Evolutionary conservation across 2,797 vertebrate species (phyloP), one percentile per base, ranked within the genome.

Genomic region (Acridotheres tristis): DNA sequence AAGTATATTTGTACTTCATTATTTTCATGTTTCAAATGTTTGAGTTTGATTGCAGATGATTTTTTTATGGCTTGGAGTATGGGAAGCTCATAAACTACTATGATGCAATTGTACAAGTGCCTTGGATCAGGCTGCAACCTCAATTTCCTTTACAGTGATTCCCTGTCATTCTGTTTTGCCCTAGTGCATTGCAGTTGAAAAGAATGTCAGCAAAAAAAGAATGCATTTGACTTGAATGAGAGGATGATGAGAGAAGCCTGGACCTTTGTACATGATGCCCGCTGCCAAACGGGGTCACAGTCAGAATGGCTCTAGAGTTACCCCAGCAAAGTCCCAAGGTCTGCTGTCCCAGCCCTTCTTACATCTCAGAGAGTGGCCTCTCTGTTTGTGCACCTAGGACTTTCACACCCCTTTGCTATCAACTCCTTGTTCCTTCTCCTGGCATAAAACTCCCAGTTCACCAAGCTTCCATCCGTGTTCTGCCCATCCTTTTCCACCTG

Each of bases 381-480:
- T 71, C 29, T 8, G 15, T 80, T 14, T 29, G 30, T 51, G 34
- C 19, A 25, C 0, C 1, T 1, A 38, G 25, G 32, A 17, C n/a
- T 90, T 61, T 23, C 18, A 38, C 19, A 18, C 3, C 7, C 13
- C 17, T n/a, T 86, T 67, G 27, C 25, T 74, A 13, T 51, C 40
- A 55, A 3, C 22, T 43, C 11, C 43, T 42, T 13, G 0, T 45
- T 93, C 38, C 10, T 75, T 26, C 43, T 88, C 18, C 72, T 65
- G 66, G n/a, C 23, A 10, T 5, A 27, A 62, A 81, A 68, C 34
- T 9, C 25, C 18, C 42, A 14, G 43, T 30, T 84, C 54, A 36
- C 20, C 21, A 11, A 0, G 61, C 32, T 62, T 78, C 34, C 32
- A 13, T 16, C 13, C 0, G 0, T 32, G 29, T 67, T 74, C 63